A percentile compares a stretch with the other conserved stretches of the same genome.
These are phyloP conservation scores for Aphaenogaster ashmeadi DNA, from an alignment of 1,140 invertebrate species.

Conservation along the genomic window DNA sequence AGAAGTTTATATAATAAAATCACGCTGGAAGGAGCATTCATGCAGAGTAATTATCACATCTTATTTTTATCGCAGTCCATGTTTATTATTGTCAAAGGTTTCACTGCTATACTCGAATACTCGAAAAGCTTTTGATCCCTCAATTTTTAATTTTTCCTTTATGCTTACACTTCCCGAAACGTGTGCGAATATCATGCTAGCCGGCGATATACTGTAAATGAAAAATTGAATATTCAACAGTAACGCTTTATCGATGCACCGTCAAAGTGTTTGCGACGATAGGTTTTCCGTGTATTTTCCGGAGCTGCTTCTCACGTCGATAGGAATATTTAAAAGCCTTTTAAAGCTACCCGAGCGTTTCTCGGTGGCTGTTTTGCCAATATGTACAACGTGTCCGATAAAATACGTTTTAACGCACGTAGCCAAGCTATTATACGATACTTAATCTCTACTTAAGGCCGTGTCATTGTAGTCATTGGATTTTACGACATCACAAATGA, in stretches of 20 bases:
- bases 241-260: conserved; percentile 44
- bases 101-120: neutral
- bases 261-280: conserved; percentile 52
- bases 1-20: neutral
- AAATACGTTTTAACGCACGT: conserved; percentile 12
- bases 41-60: neutral
- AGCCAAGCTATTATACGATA: neutral
- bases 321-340: conserved; percentile 57
- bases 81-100: neutral
- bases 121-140: neutral
- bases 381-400: conserved; percentile 9
- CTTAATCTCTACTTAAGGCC: conserved; percentile 21
- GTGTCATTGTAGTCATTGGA: neutral
- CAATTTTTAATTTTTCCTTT: conserved; percentile 29
- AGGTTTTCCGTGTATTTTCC: conserved; percentile 50
- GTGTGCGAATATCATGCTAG: neutral
- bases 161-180: neutral
- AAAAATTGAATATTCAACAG: conserved; percentile 57
- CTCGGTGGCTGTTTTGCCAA: conserved; percentile 10
- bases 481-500: conserved; percentile 11
- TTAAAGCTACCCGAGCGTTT: conserved; percentile 44
- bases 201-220: neutral
- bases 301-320: conserved; percentile 35
- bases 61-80: neutral
- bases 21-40: neutral